phyloP scores from a whole-genome alignment of 1,140 invertebrate genomes.

The Metaphire vulgaris region DNA sequence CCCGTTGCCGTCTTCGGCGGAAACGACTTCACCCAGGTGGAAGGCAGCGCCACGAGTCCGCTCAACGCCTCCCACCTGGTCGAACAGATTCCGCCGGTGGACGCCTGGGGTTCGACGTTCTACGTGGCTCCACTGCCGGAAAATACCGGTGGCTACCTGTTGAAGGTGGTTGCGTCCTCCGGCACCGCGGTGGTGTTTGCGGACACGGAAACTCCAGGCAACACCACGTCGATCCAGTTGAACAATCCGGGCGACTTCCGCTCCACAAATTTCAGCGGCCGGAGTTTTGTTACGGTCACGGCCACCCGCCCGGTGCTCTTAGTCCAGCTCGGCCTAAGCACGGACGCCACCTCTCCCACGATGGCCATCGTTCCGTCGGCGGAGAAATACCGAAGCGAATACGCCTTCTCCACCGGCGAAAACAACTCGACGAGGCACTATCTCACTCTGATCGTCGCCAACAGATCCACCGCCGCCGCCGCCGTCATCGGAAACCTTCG shows the following conservation, averaged over 20 bases:
- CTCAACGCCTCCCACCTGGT: conserved; percentile 35
- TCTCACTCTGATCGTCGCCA: background rate
- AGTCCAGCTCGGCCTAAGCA: background rate
- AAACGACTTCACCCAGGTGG: conserved; percentile 29
- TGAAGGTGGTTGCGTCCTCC: conserved; percentile 32
- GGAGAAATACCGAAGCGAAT: background rate
- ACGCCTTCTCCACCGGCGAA: background rate
- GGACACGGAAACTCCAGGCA: background rate
- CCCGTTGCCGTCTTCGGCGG: conserved; percentile 37
- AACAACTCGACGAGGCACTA: background rate
- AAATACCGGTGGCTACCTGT: conserved; percentile 35
- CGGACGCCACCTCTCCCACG: background rate
- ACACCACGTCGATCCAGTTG: background rate
- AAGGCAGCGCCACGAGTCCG: conserved; percentile 28
- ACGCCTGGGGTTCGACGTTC: conserved; percentile 39
- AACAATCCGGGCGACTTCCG: background rate
- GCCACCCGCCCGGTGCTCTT: background rate
- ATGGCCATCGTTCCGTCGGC: background rate
- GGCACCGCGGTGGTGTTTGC: too few species aligned
- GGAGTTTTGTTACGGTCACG: background rate
- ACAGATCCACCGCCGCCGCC: too few species aligned
- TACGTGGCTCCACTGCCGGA: conserved; percentile 34
- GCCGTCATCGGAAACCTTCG: background rate
- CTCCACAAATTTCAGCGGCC: background rate
- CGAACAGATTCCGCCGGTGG: conserved; percentile 37